Base-by-base conservation (phyloP, 2,113 vertebrate genomes). In the Actenoides hombroni region DNA sequence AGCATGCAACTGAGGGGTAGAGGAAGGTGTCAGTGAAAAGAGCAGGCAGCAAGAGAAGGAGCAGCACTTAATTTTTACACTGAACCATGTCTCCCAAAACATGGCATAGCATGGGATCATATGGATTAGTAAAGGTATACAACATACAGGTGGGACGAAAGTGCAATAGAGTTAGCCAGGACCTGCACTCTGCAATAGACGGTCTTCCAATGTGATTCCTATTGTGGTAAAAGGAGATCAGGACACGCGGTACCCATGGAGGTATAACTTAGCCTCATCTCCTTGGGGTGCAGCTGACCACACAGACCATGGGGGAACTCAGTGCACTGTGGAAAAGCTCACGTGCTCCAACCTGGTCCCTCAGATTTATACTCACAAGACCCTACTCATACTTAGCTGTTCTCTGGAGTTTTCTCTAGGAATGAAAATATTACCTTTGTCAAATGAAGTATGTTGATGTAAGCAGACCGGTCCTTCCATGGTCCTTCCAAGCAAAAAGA, bases 191-290 rank as follows among this genome's bases (percentile, higher is more conserved):
- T 59, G 51, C 59, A 37, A 13, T 28, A 49, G 48, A 24, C 11
- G 11, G 48, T 67, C 15, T 51, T 88, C 51, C 42, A 70, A 73
- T 33, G 25, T 44, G 49, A 31, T 87, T 76, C 70, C 24, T 57
- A 6, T n/a, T 54, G 44, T 37, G 56, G 28, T 60, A 65, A 65
- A 64, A 54, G 5, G 13, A 65, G 35, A 20, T 35, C 49, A 49
- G 57, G n/a, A 65, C 40, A 33, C 23, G 15, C 10, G 0, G 0
- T 49, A 51, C 11, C 46, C 5, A 1, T 4, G 1, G 19, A 56
- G 18, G 8, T 20, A 10, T 23, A 49, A 1, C 1, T 56, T 37
- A 75, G 14, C 31, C 19, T 70, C 15, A 20, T 33, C 44, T 44
- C 29, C 29, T 49, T 1, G 0, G 24, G 39, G 13, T 29, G 6